Conservation (phyloP, 2,113 vertebrate genomes). For the Rynchops niger region DNA sequence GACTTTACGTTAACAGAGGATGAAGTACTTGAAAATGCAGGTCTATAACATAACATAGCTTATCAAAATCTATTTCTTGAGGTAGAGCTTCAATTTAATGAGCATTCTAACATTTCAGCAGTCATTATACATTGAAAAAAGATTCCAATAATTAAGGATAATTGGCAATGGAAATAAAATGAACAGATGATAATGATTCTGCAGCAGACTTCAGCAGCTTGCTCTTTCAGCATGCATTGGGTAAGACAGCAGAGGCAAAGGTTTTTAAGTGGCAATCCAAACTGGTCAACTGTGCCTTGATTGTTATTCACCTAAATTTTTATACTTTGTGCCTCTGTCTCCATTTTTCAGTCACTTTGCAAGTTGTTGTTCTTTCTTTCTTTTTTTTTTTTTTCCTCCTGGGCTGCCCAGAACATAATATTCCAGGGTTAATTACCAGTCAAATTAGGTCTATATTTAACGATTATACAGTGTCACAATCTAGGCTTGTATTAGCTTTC, state of each 20-base stretch:
- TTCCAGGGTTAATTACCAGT: slow-evolving; percentile 44
- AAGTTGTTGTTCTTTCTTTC: not conserved
- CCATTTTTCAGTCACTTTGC: not conserved
- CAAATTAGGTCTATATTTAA: slow-evolving; percentile 62
- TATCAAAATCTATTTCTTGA: slow-evolving; percentile 64
- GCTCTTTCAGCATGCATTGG: not conserved
- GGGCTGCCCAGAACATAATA: not conserved
- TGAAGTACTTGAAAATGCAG: slow-evolving; percentile 40
- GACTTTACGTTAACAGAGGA: slow-evolving; percentile 42
- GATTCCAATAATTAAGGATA: slow-evolving; percentile 76
- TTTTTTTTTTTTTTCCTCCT: not conserved
- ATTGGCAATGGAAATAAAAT: slow-evolving; percentile 74
- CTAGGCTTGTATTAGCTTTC: slow-evolving; percentile 50
- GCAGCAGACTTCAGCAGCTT: slow-evolving; percentile 32
- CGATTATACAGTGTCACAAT: slow-evolving; percentile 32
- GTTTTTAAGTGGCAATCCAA: slow-evolving; percentile 35
- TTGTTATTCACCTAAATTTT: slow-evolving; percentile 10
- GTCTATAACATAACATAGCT: slow-evolving; percentile 14
- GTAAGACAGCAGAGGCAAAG: not conserved
- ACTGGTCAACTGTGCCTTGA: slow-evolving; percentile 41
- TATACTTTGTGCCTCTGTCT: not conserved
- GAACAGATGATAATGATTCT: slow-evolving; percentile 66
- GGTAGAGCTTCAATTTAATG: slow-evolving; percentile 63
- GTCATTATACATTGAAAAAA: slow-evolving; percentile 64
- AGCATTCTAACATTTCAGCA: slow-evolving; percentile 65